phyloP scores from a whole-genome alignment of 2,797 vertebrate species.

The Aselliscus stoliczkanus region DNA sequence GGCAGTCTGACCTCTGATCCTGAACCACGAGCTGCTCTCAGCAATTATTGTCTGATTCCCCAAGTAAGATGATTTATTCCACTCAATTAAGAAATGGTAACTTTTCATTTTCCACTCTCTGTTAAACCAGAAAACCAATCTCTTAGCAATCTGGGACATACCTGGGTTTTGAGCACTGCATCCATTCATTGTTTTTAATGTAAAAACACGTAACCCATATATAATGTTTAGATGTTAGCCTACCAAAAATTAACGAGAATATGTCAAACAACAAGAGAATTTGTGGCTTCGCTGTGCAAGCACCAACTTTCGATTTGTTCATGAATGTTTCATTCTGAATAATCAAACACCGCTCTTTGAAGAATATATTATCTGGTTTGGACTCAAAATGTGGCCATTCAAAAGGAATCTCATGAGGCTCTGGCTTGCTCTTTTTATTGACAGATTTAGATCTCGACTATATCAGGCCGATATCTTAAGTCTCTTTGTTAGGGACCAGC shows the following conservation, averaged over 20 bases:
- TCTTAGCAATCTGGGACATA: neutral
- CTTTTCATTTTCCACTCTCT: neutral
- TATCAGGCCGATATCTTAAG: conserved; percentile 75
- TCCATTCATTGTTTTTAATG: neutral
- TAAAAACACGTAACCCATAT: neutral
- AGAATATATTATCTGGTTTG: neutral
- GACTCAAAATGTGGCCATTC: neutral
- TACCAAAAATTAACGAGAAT: neutral
- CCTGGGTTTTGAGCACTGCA: neutral
- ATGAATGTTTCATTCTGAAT: neutral
- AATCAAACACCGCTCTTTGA: neutral
- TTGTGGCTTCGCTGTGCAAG: neutral
- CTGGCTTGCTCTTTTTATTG: conserved; percentile 16
- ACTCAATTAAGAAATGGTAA: neutral
- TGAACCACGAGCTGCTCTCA: neutral
- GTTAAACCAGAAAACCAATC: neutral
- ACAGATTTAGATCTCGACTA: conserved; percentile 55
- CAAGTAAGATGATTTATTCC: neutral
- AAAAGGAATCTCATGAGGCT: neutral
- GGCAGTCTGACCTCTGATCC: neutral
- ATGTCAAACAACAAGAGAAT: conserved; percentile 8
- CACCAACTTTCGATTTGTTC: neutral
- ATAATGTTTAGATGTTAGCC: neutral
- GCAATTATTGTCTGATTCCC: neutral
- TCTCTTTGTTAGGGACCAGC: conserved; percentile 80